Evolutionary conservation across 2,797 vertebrate genomes (phyloP), one percentile per base, ranked within the genome.

Genomic region (Gobio occitaniae): DNA sequence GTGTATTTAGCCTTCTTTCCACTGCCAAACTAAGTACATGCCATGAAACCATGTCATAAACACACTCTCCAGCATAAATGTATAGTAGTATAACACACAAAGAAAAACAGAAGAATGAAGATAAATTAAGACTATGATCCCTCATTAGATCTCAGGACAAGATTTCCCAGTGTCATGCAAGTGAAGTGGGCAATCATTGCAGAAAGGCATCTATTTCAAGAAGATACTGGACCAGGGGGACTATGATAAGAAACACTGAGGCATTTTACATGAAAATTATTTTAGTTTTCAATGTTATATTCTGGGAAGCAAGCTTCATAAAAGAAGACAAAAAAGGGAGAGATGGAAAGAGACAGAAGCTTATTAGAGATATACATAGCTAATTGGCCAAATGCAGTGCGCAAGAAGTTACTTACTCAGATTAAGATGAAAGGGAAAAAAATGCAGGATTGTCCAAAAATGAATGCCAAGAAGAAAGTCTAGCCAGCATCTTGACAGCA

Each of bases 401-500:
- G 2, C 47, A 54, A 72, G 17, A 70, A 41, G 65, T 69, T 54
- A 54, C 82, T 75, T 16, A 44, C 56, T 66, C 59, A 29, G 72
- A 76, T 76, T 66, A 76, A 68, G 72, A 77, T 80, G 78, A 80
- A 80, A 80, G 78, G 6, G 21, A 4, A 50, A 52, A 80, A 68
- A 48, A 44, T 15, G 48, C 72, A 82, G 13, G 25, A 38, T 69
- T 69, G 74, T 84, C 65, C 48, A 47, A 69, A 78, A 56, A 25
- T 61, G 2, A 78, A 70, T 21, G n/a, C 74, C 82, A 76, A 41
- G 36, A 77, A 52, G 3, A 76, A 52, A 50, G 61, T 25, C 59
- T 50, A 44, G 59, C 29, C 32, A 66, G 61, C 71, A 83, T 56
- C 78, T 88, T 86, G 82, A 84, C 78, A 74, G 50, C 16, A 56